Percentiles rank a stretch among this genome's conserved stretches.
These are phyloP conservation scores for Ammospiza caudacuta DNA, from an alignment of 2,113 vertebrate genomes.

Conservation along the genomic window DNA sequence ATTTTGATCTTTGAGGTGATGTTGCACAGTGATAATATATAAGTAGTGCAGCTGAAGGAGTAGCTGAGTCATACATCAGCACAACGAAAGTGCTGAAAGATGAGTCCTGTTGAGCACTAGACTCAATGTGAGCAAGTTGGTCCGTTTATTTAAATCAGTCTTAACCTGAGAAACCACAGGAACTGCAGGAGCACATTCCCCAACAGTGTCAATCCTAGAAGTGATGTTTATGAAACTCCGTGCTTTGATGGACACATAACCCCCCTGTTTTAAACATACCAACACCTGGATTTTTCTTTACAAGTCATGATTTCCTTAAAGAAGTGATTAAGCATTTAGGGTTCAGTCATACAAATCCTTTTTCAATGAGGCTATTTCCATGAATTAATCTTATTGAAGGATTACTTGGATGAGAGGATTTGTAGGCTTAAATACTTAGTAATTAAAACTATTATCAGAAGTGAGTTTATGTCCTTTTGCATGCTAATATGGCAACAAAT, in stretches of 20 bases:
- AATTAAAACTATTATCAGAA: conserved; percentile 53
- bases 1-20: not conserved
- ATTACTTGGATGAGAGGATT: conserved; percentile 40
- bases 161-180: not conserved
- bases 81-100: not conserved
- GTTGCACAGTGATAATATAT: not conserved
- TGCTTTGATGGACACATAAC: not conserved
- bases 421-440: conserved; percentile 33
- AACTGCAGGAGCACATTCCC: not conserved
- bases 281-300: not conserved
- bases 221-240: not conserved
- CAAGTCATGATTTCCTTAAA: conserved; percentile 1
- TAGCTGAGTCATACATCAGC: not conserved
- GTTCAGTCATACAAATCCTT: conserved; percentile 24
- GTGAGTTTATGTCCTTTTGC: conserved; percentile 18
- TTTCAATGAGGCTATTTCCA: conserved; percentile 11
- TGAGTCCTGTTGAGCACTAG: not conserved
- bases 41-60: not conserved
- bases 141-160: conserved; percentile 19
- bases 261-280: not conserved
- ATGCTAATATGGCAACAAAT: not conserved
- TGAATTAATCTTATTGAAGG: conserved; percentile 40
- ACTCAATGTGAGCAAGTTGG: not conserved
- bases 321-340: conserved; percentile 23
- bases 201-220: not conserved